Evolutionary conservation across 92 coral and sea anemone species (phyloP), one percentile per base, ranked within the genome.

Genomic region (Palythoa heliodiscus): DNA sequence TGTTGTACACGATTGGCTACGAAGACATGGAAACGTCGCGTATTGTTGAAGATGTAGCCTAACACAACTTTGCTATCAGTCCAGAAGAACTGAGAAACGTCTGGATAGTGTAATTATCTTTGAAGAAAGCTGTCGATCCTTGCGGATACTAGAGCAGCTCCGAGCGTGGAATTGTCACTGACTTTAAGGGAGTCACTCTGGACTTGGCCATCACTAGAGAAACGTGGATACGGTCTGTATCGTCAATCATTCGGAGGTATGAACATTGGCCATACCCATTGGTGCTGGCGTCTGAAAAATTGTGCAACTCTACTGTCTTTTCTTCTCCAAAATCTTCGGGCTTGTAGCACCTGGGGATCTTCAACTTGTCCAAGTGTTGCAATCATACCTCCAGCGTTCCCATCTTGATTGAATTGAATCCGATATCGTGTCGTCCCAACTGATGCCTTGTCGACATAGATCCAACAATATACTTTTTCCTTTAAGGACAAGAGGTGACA

Each of bases 1-100:
- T 70, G 70, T 13, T 71, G 25, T 0, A 83, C 78, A 1, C 87
- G 80, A 69, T 83, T 83, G 11, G 87, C 53, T 11, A 83, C 79
- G 23, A 70, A 83, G 55, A 52, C 67, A 23, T 52, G 78, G 29
- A 83, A 83, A 3, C 87, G 87, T 0, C 71, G 20, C 2, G 80
- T 25, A 1, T 70, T 23, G 20, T 83, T 83, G 14, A 54, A 48
- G 2, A 83, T 83, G 52, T 83, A 83, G 2, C 78, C 67, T 1
- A 83, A 13, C 13, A 83, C 80, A 15, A 83, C 78, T 14, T 43
- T 73, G 57, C 77, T 73, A 10, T 73, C 77, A 2, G 77, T 73
- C 77, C 77, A 73, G 13, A 3, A 71, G 11, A 38, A 37, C 5
- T 4, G 52, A 37, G 52, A 1, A 3, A 38, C 23, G 52, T 71